Evolutionary conservation across 2,113 vertebrate genomes (phyloP).

Genomic region (Prionailurus bengalensis): DNA sequence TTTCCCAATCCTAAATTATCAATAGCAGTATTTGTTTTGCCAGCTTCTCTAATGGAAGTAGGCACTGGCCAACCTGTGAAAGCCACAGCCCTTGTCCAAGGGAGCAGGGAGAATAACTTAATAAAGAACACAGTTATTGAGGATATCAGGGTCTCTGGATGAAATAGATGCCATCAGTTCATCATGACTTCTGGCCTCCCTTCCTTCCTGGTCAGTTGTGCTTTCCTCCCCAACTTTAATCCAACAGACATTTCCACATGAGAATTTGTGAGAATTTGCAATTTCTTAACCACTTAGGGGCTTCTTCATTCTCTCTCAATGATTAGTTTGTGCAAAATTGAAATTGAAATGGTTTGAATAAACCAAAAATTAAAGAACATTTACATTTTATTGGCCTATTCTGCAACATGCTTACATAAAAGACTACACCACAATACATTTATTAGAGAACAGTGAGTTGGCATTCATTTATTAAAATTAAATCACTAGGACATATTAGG

Average conservation of each 20-base stretch:
- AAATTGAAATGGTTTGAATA: conserved; percentile 36
- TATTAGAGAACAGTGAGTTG: conserved; percentile 55
- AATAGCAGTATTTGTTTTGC: background rate
- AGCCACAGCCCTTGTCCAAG: background rate
- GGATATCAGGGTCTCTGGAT: background rate
- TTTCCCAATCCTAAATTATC: background rate
- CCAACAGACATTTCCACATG: background rate
- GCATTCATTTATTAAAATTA: conserved; percentile 73
- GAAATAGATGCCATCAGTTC: background rate
- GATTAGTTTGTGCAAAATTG: conserved; percentile 10
- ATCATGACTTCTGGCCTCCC: background rate
- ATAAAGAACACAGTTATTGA: background rate
- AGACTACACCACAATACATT: background rate
- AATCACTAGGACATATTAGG: conserved; percentile 44
- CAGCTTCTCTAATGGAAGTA: background rate
- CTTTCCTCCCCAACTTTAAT: background rate
- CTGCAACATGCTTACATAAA: background rate
- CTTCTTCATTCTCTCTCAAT: background rate
- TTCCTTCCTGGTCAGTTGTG: background rate
- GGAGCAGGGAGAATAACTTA: background rate
- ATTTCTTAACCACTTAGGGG: background rate
- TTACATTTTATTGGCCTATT: conserved; percentile 25
- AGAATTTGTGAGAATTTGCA: background rate
- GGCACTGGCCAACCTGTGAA: background rate
- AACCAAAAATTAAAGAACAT: conserved; percentile 7